Conservation (phyloP, 1,140 invertebrate genomes). For the Mycetomoellerius zeteki region DNA sequence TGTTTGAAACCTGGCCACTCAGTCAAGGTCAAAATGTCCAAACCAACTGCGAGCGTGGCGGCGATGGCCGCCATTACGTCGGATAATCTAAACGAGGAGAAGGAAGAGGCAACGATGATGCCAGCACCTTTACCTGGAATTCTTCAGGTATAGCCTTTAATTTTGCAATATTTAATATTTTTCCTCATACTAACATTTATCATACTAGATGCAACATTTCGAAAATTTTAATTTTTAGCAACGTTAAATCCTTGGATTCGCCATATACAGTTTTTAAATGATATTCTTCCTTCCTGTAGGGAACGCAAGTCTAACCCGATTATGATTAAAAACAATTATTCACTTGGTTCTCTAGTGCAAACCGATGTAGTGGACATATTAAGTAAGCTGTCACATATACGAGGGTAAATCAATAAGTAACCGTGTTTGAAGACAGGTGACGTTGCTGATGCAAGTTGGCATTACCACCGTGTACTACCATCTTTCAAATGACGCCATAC, state of each 20-base stretch:
- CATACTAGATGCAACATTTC: not conserved
- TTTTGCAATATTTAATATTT: not conserved
- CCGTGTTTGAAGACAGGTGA: too few relatives aligned
- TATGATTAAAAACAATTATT: conserved; percentile 74
- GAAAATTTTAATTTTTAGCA: conserved; percentile 30
- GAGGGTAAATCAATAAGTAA: too few relatives aligned
- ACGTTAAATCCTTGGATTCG: conserved; percentile 6
- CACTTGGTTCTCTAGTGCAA: conserved; percentile 75
- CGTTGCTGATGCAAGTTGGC: too few relatives aligned
- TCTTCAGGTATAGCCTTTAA: conserved; percentile 87
- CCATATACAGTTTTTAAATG: conserved; percentile 65
- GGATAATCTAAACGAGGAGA: conserved; percentile 78
- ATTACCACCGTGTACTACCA: too few relatives aligned
- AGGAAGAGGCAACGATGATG: conserved; percentile 82
- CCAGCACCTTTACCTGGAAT: conserved; percentile 88
- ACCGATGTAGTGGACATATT: conserved; percentile 73
- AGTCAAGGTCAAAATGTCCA: conserved; percentile 74
- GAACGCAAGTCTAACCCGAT: conserved; percentile 78
- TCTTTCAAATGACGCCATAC: too few relatives aligned
- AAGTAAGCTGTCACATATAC: conserved; percentile 76
- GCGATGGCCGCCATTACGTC: conserved; percentile 79
- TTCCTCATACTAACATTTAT: not conserved
- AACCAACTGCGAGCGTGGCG: conserved; percentile 84
- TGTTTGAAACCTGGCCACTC: conserved; percentile 69
- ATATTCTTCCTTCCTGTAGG: conserved; percentile 77